phyloP scores from a whole-genome alignment of 2,113 vertebrate species.

The Nettapus auritus region DNA sequence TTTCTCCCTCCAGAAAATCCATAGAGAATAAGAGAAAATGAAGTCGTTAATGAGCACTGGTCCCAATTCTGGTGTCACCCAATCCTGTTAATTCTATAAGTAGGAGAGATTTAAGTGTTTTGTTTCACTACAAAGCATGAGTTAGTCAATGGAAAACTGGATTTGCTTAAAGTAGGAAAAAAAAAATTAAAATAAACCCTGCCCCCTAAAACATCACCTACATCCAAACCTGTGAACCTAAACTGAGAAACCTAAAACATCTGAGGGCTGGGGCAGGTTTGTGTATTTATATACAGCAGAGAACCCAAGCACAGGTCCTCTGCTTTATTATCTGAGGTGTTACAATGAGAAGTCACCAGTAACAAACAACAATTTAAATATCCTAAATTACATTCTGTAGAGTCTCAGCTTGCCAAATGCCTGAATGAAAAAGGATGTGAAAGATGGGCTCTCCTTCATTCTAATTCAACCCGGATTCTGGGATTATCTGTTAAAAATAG shows the following conservation, averaged over 20 bases:
- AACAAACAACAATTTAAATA: conserved; percentile 35
- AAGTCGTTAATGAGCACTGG: neutral
- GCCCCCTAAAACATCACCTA: neutral
- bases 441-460: conserved; percentile 60
- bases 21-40: neutral
- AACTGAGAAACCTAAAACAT: neutral
- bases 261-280: neutral
- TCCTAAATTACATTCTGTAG: conserved; percentile 35
- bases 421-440: conserved; percentile 57
- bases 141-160: neutral
- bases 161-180: neutral
- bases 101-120: neutral
- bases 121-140: neutral
- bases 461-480: conserved; percentile 62
- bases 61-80: neutral
- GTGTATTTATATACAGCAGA: neutral
- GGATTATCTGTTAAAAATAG: conserved; percentile 72
- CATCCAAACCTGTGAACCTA: neutral
- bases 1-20: neutral
- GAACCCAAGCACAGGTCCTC: neutral
- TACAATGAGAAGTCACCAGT: conserved; percentile 6
- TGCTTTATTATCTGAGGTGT: neutral
- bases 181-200: neutral
- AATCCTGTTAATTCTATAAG: neutral
- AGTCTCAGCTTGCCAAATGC: conserved; percentile 40